phyloP scores from a whole-genome alignment of 2,888 invertebrate species.

The Chrysina gloriosa region DNA sequence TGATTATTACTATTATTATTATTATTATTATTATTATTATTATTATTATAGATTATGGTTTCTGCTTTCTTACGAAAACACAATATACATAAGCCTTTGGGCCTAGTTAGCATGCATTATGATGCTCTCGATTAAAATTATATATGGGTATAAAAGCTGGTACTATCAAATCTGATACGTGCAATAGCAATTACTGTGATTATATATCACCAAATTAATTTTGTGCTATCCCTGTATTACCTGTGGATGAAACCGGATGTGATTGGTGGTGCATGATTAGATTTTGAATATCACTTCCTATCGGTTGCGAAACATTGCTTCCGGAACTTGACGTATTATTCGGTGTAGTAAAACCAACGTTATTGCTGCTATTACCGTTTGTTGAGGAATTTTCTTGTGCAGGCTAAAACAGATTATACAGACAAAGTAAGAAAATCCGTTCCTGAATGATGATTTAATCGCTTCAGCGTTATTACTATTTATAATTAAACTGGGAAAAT shows the following conservation, averaged over 20 bases:
- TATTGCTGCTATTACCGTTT: conserved; percentile 56
- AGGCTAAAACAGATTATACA: conserved; percentile 47
- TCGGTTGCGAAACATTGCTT: conserved; percentile 56
- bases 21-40: too few relatives aligned
- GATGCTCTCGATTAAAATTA: too few relatives aligned
- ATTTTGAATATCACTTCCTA: conserved; percentile 63
- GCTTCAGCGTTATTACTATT: too few relatives aligned
- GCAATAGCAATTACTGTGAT: too few relatives aligned
- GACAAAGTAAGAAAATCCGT: not conserved
- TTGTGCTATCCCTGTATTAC: conserved; percentile 35
- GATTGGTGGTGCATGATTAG: conserved; percentile 65
- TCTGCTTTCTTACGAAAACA: too few relatives aligned
- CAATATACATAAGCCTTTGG: too few relatives aligned
- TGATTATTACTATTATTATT: too few relatives aligned
- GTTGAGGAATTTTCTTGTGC: conserved; percentile 56
- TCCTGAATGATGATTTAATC: not conserved
- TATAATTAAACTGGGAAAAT: too few relatives aligned
- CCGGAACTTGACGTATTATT: conserved; percentile 55
- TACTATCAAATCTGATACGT: too few relatives aligned
- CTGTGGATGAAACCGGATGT: conserved; percentile 57
- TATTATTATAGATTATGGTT: too few relatives aligned
- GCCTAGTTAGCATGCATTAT: too few relatives aligned
- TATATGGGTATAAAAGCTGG: too few relatives aligned
- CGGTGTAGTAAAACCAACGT: conserved; percentile 59
- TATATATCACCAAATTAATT: not conserved